phyloP scores from a whole-genome alignment of 2,888 invertebrate genomes.

The Falcaria lacertinaria region DNA sequence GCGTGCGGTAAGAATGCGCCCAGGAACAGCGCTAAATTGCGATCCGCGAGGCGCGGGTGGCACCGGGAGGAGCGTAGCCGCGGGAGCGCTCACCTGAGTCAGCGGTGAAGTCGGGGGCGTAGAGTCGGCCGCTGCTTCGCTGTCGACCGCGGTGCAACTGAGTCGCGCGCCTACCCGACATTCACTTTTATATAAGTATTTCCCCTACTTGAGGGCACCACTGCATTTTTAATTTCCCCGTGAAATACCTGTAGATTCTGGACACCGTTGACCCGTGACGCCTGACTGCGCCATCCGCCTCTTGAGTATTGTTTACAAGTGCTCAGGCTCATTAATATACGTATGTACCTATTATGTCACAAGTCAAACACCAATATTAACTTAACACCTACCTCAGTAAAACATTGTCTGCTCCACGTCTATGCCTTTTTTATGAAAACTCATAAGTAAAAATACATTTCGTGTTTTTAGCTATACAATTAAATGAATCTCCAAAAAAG shows the following conservation, averaged over 20 bases:
- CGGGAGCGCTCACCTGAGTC: constrained; percentile 39
- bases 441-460: no score
- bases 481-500: no score
- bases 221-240: constrained; percentile 42
- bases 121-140: constrained; percentile 37
- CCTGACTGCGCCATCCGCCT: constrained; percentile 24
- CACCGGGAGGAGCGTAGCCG: constrained; percentile 11
- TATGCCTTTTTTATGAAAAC: no score
- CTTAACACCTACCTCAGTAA: no score
- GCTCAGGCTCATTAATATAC: constrained; percentile 27
- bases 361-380: no score
- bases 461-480: no score
- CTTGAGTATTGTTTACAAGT: constrained; percentile 29
- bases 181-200: constrained; percentile 69
- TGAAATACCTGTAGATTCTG: constrained; percentile 40
- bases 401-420: no score
- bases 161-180: constrained; percentile 52
- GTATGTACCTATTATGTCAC: background rate
- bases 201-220: constrained; percentile 52
- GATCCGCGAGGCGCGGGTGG: background rate
- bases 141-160: constrained; percentile 59
- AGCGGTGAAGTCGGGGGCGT: constrained; percentile 12
- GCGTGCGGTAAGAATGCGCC: background rate
- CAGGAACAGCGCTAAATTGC: background rate
- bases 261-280: constrained; percentile 47